Conservation (phyloP, 2,113 vertebrate genomes). For the Etia nguti region DNA sequence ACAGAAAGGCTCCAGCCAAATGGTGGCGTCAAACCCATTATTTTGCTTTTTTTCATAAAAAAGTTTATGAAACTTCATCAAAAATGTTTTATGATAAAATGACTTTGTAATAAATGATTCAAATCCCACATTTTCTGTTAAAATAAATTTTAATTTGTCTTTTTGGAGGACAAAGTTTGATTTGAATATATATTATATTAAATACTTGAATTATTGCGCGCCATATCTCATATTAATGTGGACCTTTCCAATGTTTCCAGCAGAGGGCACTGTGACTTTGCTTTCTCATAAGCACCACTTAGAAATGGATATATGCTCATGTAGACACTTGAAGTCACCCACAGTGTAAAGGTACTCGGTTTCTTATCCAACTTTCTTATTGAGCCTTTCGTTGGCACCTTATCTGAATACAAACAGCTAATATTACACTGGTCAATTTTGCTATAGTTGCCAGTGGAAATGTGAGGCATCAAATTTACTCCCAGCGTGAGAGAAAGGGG, state of each 20-base stretch:
- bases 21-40: not conserved
- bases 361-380: not conserved
- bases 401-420: not conserved
- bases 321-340: not conserved
- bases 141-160: not conserved
- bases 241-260: not conserved
- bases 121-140: not conserved
- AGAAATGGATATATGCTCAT: not conserved
- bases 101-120: not conserved
- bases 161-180: not conserved
- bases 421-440: not conserved
- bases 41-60: not conserved
- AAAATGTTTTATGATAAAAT: not conserved
- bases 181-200: not conserved
- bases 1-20: not conserved
- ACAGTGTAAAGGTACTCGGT: not conserved
- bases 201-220: not conserved
- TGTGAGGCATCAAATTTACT: not conserved
- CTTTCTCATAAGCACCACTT: not conserved
- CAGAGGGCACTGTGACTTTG: slow-evolving; percentile 35
- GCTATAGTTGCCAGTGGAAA: not conserved
- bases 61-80: not conserved
- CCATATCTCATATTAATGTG: not conserved
- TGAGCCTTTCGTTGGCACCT: not conserved
- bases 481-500: not conserved